phyloP scores from a whole-genome alignment of 1,140 invertebrate genomes.

The Macrostomum lignano region DNA sequence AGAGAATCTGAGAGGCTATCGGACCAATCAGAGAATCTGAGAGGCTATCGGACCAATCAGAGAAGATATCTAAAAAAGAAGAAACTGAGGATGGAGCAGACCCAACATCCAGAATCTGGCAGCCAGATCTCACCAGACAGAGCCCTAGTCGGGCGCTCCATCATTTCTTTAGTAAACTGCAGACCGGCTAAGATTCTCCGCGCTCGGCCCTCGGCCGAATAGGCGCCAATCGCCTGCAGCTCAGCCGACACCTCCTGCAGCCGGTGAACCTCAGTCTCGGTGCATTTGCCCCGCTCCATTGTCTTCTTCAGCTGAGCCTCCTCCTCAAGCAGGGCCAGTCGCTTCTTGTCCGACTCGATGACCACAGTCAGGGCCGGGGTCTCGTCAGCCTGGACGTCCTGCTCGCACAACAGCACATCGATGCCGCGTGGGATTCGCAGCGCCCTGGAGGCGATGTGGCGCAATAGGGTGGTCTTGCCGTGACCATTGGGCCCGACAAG shows the following conservation, averaged over 20 bases:
- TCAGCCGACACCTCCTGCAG: constrained; percentile 75
- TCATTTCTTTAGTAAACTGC: constrained; percentile 75
- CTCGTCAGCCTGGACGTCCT: constrained; percentile 65
- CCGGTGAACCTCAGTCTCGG: constrained; percentile 40
- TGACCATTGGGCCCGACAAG: constrained; percentile 93
- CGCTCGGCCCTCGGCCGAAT: constrained; percentile 76
- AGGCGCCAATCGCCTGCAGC: constrained; percentile 70
- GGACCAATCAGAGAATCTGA: too few relatives aligned
- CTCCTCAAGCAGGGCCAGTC: constrained; percentile 49
- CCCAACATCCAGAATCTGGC: too few relatives aligned
- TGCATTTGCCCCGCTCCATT: constrained; percentile 22
- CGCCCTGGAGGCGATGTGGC: constrained; percentile 57
- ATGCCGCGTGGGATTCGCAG: constrained; percentile 80
- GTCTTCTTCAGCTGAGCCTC: constrained; percentile 47
- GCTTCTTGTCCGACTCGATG: constrained; percentile 61
- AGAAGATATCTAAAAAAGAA: too few relatives aligned
- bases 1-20: too few relatives aligned
- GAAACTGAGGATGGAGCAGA: too few relatives aligned
- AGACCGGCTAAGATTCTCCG: constrained; percentile 78
- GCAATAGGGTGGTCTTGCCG: constrained; percentile 87
- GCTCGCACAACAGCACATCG: constrained; percentile 88
- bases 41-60: too few relatives aligned
- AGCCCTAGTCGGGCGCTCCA: constrained; percentile 63
- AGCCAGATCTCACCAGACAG: too few relatives aligned
- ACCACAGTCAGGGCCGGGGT: constrained; percentile 66